Base-by-base conservation (phyloP, 2,888 invertebrate species). In the Siphonodentalium dalli region DNA sequence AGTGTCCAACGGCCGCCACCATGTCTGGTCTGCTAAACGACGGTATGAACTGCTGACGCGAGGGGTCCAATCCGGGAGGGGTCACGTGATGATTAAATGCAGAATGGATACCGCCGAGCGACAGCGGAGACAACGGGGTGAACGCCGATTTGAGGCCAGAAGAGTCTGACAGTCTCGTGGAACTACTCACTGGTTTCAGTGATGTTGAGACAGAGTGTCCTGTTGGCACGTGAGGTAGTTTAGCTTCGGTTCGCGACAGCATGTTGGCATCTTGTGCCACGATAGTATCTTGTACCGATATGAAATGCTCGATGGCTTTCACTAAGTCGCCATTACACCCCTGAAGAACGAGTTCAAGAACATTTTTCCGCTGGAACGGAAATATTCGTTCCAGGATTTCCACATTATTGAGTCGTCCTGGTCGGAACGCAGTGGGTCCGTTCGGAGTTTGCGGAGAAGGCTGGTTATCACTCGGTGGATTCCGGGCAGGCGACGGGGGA, bases 291-390 rank as follows among this genome's bases (percentile, higher is more conserved):
- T 78, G 77, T 2, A 80, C 79, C 2, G 81, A 81, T 20, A 85
- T 78, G 74, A 93, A 92, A 73, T 93, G 92, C 77, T 93, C 93
- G 47, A 94, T 92, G 7, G 93, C 91, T 68, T 91, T 91, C 13
- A 94, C 86, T 41, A 96, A 83, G 77, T 97, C 95, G 65, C 94
- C 91, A 76, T 92, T 93, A 80, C 95, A 95, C 29, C 93, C 88
- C 64, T 93, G 90, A 38, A 96, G 84, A n/a, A 95, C 92, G 65
- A 95, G 83, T 77, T 96, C 93, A 44, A 97, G 83, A 1, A 95
- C 93, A 0, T 92, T 88, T 78, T 93, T 92, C 71, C 93, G 90
- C 70, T 91, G 91, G 34, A 79, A 70, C 0, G 95, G 95, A 78
- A 96, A 97, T 29, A 97, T 84, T 65, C 92, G 88, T 11, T 89